phyloP scores from a whole-genome alignment of 1,140 invertebrate genomes.

The Caenorhabditis remanei region DNA sequence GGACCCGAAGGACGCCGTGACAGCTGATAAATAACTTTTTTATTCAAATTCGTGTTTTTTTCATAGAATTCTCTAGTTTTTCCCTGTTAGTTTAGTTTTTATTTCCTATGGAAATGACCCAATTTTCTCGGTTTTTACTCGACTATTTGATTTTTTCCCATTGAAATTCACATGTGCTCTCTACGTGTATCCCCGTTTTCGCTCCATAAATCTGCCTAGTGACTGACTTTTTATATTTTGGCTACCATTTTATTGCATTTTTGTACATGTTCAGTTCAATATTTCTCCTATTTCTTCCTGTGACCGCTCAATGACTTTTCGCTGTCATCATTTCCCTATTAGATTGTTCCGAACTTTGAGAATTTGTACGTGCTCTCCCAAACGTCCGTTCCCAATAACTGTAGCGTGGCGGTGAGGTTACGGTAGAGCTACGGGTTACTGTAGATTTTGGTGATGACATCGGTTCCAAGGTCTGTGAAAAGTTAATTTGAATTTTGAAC shows the following conservation, averaged over 20 bases:
- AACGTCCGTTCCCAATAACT: constrained; percentile 27
- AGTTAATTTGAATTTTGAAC: neutral
- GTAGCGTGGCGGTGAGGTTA: constrained; percentile 6
- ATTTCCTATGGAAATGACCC: constrained; percentile 14
- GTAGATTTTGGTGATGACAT: neutral
- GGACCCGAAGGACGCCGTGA: neutral
- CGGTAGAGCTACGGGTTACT: neutral
- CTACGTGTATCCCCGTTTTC: too few relatives aligned
- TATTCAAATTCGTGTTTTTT: neutral
- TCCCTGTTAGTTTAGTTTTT: neutral
- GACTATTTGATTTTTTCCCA: neutral
- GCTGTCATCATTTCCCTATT: neutral
- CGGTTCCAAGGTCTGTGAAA: constrained; percentile 16
- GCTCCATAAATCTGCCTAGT: too few relatives aligned
- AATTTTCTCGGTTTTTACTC: neutral
- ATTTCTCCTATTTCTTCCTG: too few relatives aligned
- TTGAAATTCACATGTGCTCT: neutral
- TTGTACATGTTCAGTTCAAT: too few relatives aligned
- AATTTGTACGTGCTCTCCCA: neutral
- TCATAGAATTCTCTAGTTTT: neutral
- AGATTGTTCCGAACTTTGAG: neutral
- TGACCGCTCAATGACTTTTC: neutral
- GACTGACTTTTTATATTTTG: too few relatives aligned
- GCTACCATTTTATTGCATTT: too few relatives aligned
- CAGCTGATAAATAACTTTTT: neutral